Conservation (phyloP, 2,888 invertebrate genomes). For the Cotesia congregata region DNA sequence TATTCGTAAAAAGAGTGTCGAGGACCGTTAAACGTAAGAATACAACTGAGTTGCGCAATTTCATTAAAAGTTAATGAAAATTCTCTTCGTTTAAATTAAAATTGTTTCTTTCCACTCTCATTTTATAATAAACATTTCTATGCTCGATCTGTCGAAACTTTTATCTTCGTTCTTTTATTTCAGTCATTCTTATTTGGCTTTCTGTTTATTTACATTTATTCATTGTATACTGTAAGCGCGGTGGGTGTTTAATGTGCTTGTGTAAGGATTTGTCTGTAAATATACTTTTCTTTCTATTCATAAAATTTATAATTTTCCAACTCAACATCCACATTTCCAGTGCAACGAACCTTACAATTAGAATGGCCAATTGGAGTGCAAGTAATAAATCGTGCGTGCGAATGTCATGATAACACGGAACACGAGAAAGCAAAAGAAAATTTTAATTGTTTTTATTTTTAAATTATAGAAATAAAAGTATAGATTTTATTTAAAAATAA, state of each 20-base stretch:
- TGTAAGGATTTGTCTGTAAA: neutral
- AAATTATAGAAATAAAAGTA: neutral
- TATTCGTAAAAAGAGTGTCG: neutral
- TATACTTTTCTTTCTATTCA: conserved; percentile 12
- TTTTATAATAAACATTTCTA: neutral
- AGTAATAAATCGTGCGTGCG: conserved; percentile 37
- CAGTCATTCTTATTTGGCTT: neutral
- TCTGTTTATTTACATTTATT: neutral
- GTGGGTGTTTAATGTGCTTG: neutral
- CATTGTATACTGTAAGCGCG: neutral
- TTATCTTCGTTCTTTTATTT: neutral
- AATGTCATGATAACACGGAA: conserved; percentile 34
- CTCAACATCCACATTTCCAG: conserved; percentile 36
- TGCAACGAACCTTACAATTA: conserved; percentile 36
- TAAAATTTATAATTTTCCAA: conserved; percentile 22
- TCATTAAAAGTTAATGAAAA: conserved; percentile 1
- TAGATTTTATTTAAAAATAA: too few relatives aligned
- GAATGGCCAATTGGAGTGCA: conserved; percentile 33
- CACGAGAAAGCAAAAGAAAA: conserved; percentile 1
- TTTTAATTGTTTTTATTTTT: conserved; percentile 21
- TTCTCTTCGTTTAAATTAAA: neutral
- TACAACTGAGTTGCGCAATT: neutral
- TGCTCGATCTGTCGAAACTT: neutral
- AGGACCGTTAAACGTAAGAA: neutral
- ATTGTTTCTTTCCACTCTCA: conserved; percentile 7